Evolutionary conservation across 2,888 invertebrate genomes (phyloP).

Genomic region (Iphiclides podalirius): DNA sequence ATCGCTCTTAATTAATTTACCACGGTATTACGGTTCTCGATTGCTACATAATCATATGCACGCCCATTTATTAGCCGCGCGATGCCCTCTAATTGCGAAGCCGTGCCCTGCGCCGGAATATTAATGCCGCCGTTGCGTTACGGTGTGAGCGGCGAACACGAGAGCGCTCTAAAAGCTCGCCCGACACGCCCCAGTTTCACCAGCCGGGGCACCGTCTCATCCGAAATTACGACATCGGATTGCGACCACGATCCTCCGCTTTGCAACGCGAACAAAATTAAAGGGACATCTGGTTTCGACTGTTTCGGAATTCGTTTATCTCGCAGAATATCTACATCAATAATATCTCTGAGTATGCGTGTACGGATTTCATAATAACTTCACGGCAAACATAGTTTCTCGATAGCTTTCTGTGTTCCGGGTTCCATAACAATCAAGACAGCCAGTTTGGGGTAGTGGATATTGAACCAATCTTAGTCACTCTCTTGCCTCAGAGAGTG

Average conservation of each 20-base stretch:
- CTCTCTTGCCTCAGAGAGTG: no score
- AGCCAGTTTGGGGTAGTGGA: no score
- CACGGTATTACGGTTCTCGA: conserved; percentile 4
- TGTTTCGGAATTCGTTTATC: not conserved
- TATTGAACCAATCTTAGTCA: no score
- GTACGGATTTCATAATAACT: no score
- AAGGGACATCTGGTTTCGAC: conserved; percentile 11
- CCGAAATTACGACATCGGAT: conserved; percentile 20
- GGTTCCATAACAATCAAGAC: no score
- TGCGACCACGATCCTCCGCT: conserved; percentile 15
- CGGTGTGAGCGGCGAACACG: conserved; percentile 31
- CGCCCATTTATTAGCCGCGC: conserved; percentile 3
- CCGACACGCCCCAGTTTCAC: conserved; percentile 31
- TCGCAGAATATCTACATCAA: no score
- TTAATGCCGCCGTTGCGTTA: conserved; percentile 22
- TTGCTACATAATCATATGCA: conserved; percentile 11
- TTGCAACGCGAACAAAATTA: conserved; percentile 11
- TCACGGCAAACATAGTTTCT: no score
- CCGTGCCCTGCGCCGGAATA: conserved; percentile 8
- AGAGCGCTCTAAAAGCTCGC: conserved; percentile 30
- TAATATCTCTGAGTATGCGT: no score
- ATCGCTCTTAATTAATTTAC: conserved; percentile 1
- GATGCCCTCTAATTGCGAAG: conserved; percentile 10
- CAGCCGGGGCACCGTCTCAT: conserved; percentile 17
- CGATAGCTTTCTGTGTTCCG: no score